Conservation (phyloP, 1,140 invertebrate genomes). For the Trichoplusia ni region DNA sequence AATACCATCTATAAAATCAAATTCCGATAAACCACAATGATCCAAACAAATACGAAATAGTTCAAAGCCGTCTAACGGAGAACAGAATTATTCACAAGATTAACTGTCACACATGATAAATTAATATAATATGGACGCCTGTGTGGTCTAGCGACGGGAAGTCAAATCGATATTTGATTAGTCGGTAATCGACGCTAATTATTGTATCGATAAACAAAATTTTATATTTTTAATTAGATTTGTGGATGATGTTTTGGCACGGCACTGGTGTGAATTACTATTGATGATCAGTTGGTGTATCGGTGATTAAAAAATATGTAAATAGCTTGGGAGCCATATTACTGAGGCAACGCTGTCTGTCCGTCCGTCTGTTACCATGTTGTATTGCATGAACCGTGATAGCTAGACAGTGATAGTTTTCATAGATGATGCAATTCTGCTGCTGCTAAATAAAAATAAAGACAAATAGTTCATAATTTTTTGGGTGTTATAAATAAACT, state of each 20-base stretch:
- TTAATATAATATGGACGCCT: conserved; percentile 26
- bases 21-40: no score
- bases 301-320: no score
- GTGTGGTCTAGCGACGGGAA: conserved; percentile 34
- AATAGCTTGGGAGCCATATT: no score
- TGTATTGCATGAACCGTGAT: no score
- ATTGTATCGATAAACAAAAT: conserved; percentile 19
- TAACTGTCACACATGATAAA: conserved; percentile 39
- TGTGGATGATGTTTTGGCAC: conserved; percentile 2
- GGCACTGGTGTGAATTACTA: neutral
- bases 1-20: neutral
- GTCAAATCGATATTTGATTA: conserved; percentile 46
- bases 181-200: conserved; percentile 25
- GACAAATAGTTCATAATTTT: no score
- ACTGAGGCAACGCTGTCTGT: no score
- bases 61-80: conserved; percentile 17
- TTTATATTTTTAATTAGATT: conserved; percentile 14
- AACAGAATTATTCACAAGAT: conserved; percentile 27
- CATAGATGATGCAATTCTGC: no score
- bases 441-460: no score
- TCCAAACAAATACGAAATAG: no score
- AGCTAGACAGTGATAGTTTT: no score
- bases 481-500: no score
- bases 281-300: neutral
- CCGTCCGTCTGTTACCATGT: no score